Base-by-base conservation (phyloP, 2,888 invertebrate species). In the Balanococcus diminutus region DNA sequence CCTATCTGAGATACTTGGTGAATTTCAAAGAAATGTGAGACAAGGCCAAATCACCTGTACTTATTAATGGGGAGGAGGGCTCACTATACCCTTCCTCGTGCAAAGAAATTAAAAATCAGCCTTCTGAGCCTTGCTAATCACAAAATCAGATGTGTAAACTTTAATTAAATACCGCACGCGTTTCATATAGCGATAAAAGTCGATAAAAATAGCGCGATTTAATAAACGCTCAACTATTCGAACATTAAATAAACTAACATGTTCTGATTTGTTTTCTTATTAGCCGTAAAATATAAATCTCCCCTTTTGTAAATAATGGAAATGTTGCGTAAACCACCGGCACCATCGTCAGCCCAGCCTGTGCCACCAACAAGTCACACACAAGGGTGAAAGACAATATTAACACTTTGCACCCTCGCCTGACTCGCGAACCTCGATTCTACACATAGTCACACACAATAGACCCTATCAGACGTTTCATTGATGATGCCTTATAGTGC, bases 191-290 rank as follows among this genome's bases (percentile, higher is more conserved):
- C 75, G 75, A 75, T 75, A 36, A 67, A 75, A 75, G 5, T 75
- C 75, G 75, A 75, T 75, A 75, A 75, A 75, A 75, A 67, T 75
- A n/a, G 75, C n/a, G n/a, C n/a, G 32, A 75, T 75, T 75, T 75
- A 75, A 75, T 75, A 75, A 75, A 75, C 75, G 32, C 75, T 67
- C 75, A 31, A 36, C 22, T 84, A 84, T 84, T 84, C 84, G 84
- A 36, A 61, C 84, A 84, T 84, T 84, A 84, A 84, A 84, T 84
- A 84, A 84, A 51, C 72, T 84, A 84, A 84, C 84, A 61, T 61
- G 84, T 39, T 84, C 84, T 84, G 84, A 84, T 84, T 84, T 84
- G 84, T 84, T 84, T 84, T 84, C 84, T 84, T 84, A 84, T 84
- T 84, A 84, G 84, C 84, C 84, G 84, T 28, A 84, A 84, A 84